Evolutionary conservation across 2,797 vertebrate genomes (phyloP), one percentile per base, ranked within the genome.

Genomic region (Threskiornis aethiopicus): DNA sequence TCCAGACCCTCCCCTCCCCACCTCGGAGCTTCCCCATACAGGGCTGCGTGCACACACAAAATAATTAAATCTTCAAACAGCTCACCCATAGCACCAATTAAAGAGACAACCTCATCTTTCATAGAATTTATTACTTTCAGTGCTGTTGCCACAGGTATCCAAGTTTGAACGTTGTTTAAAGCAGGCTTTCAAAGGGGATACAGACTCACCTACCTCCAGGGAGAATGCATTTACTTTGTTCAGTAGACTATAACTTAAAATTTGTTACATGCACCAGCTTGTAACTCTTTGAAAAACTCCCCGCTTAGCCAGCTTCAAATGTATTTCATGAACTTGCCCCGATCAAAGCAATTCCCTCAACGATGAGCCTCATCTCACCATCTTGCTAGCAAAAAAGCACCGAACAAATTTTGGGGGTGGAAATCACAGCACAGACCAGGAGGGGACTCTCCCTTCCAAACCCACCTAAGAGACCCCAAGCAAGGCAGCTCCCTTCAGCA

Each of bases 141-240:
- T 57, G 92, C 62, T 82, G 93, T 96, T 97, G 95, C 95, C 91
- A 96, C 94, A 97, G 94, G 92, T 96, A 96, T 93, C 90, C 86
- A 76, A 49, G 87, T 96, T 70, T 84, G 81, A 62, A 58, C 0
- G 2, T 3, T 49, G 84, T 96, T 95, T 95, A 89, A 94, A 96
- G 94, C 5, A 16, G 47, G 52, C 21, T 85, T 95, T 96, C 94
- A 97, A 96, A 97, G 94, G 91, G 73, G 87, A 64, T 41, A 28
- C 12, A 54, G 94, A 79, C 86, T 87, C 47, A 10, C 87, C 91
- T 90, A 29, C 95, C 97, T 95, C 78, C 87, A 22, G 96, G 96
- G 94, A 92, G 77, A 96, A 97, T 13, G 78, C 80, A 33, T 64
- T 70, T 31, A 70, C 97, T 97, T 97, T 97, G 96, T 96, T 97